phyloP scores from a whole-genome alignment of 1,140 invertebrate species.

The Diploscapter pachys region DNA sequence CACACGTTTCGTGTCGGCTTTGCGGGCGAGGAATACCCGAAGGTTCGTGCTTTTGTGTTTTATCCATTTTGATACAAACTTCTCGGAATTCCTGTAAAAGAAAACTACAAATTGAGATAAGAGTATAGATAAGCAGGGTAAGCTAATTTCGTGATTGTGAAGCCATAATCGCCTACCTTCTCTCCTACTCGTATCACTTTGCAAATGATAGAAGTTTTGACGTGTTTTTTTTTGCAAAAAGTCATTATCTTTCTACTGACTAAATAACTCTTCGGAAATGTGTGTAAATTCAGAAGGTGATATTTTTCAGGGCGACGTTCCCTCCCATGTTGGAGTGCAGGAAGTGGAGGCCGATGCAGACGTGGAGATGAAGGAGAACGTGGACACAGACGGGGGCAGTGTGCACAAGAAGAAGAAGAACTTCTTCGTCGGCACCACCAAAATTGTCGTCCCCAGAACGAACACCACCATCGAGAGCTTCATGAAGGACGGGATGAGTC shows the following conservation, averaged over 20 bases:
- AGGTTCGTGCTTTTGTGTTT: slow-evolving; percentile 61
- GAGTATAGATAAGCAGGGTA: too few relatives aligned
- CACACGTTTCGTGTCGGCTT: slow-evolving; percentile 80
- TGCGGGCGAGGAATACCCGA: slow-evolving; percentile 84
- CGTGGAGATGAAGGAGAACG: slow-evolving; percentile 20
- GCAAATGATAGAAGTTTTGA: neutral
- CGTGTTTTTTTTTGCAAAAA: neutral
- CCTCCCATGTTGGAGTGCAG: slow-evolving; percentile 74
- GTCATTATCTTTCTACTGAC: neutral
- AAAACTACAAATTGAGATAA: too few relatives aligned
- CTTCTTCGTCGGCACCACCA: slow-evolving; percentile 71
- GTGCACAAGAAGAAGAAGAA: slow-evolving; percentile 65
- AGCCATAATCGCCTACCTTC: too few relatives aligned
- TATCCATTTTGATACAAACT: neutral
- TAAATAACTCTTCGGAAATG: neutral
- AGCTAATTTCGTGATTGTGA: too few relatives aligned
- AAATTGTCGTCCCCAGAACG: slow-evolving; percentile 81
- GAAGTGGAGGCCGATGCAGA: slow-evolving; percentile 63
- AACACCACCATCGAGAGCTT: slow-evolving; percentile 78
- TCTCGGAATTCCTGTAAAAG: slow-evolving; percentile 19
- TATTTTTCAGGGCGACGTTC: slow-evolving; percentile 71
- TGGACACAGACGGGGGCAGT: slow-evolving; percentile 62
- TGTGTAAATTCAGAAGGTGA: neutral
- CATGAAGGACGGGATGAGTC: slow-evolving; percentile 84
- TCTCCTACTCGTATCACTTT: slow-evolving; percentile 42